These are phyloP conservation scores for Peromyscus maniculatus DNA, from an alignment of 2,113 vertebrate species.

Conservation along the genomic window DNA sequence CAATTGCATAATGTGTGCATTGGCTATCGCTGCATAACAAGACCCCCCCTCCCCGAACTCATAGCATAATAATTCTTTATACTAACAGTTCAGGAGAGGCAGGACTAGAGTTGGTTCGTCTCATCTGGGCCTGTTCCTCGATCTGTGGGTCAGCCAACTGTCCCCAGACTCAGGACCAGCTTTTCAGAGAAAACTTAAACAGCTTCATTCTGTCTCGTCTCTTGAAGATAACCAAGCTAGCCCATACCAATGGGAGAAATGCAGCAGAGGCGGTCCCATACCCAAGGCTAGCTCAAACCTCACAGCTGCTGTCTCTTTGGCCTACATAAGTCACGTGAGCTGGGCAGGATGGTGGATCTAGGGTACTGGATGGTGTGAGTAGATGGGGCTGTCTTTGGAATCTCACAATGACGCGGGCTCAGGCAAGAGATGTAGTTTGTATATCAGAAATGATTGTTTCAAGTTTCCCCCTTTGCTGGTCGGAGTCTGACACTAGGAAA, in stretches of 20 bases:
- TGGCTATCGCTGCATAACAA: not conserved
- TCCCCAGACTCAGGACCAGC: not conserved
- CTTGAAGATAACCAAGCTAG: not conserved
- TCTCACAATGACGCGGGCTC: not conserved
- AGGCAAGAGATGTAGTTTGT: not conserved
- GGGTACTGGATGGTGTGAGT: rapidly evolving
- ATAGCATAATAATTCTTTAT: not conserved
- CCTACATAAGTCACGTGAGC: not conserved
- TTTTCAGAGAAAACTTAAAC: not conserved
- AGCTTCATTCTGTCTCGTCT: not conserved
- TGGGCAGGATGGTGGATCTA: no score
- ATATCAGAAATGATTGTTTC: not conserved
- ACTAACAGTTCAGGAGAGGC: not conserved
- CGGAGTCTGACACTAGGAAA: not conserved
- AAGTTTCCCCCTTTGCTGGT: not conserved
- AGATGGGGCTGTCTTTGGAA: not conserved
- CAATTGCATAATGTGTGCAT: not conserved
- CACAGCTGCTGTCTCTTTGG: not conserved
- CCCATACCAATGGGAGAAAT: rapidly evolving
- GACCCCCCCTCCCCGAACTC: not conserved
- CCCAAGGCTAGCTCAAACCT: not conserved
- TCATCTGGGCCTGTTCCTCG: not conserved
- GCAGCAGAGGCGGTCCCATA: not conserved
- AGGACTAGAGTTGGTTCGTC: not conserved
- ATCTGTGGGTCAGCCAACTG: not conserved